Percentiles rank a stretch among this genome's conserved stretches.
Evolutionary conservation across 1,140 invertebrate genomes (phyloP).

Genomic region (Colletes latitarsis): DNA sequence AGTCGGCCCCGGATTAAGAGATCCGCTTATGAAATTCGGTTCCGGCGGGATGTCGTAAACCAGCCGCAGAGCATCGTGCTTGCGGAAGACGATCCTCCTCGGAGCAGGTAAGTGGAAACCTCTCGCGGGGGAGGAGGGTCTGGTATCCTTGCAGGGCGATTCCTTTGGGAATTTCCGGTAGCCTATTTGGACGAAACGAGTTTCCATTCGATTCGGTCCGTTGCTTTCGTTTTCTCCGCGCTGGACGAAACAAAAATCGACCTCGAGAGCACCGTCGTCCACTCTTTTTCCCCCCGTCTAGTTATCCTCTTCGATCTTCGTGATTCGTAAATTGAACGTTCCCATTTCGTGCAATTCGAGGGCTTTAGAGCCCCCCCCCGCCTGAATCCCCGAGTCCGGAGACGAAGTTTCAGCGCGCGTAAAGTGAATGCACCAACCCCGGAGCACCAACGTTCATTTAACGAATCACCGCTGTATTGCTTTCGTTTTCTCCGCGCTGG

Average conservation of each 20-base stretch:
- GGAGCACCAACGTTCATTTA: too few relatives aligned
- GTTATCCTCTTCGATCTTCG: slow-evolving; percentile 1
- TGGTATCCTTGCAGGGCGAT: slow-evolving; percentile 56
- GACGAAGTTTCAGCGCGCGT: too few relatives aligned
- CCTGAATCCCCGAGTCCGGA: too few relatives aligned
- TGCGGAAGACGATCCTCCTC: slow-evolving; percentile 42
- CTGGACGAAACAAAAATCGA: slow-evolving; percentile 47
- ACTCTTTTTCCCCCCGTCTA: slow-evolving; percentile 34
- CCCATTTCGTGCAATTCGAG: too few relatives aligned
- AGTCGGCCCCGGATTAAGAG: slow-evolving; percentile 58
- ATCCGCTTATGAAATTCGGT: slow-evolving; percentile 61
- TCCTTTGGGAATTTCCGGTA: slow-evolving; percentile 68
- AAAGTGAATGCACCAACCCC: too few relatives aligned
- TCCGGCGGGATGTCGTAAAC: slow-evolving; percentile 25
- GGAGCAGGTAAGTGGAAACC: slow-evolving; percentile 59
- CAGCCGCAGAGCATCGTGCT: slow-evolving; percentile 15
- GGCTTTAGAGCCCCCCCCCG: too few relatives aligned
- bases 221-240: slow-evolving; percentile 46
- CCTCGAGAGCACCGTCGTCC: not conserved
- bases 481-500: slow-evolving; percentile 47
- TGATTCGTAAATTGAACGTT: too few relatives aligned
- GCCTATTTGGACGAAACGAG: slow-evolving; percentile 70
- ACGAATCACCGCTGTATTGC: slow-evolving; percentile 6
- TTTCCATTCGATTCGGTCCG: slow-evolving; percentile 69
- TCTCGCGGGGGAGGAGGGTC: slow-evolving; percentile 33